Conservation (phyloP, 2,113 vertebrate genomes). For the Peucedramus taeniatus region DNA sequence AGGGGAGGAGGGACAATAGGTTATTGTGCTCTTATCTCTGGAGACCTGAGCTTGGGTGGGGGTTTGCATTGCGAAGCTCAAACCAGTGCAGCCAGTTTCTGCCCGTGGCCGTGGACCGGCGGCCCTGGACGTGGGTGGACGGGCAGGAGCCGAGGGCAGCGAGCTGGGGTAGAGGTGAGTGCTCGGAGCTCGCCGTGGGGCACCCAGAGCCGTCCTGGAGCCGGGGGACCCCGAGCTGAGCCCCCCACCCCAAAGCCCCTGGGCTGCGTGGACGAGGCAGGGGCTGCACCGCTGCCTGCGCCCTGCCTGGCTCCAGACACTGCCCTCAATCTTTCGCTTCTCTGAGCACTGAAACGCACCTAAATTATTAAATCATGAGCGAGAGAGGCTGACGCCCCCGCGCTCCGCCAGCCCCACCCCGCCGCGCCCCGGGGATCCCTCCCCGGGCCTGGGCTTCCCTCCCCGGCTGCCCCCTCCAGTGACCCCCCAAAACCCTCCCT, state of each 20-base stretch:
- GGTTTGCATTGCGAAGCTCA: slow-evolving; percentile 9
- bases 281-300: not conserved
- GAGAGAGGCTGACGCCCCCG: not conserved
- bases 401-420: not conserved
- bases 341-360: slow-evolving; percentile 15
- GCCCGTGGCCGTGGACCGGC: not conserved
- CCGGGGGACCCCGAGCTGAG: not conserved
- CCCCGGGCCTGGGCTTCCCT: not conserved
- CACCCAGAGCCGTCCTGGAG: not conserved
- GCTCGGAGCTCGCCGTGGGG: not conserved
- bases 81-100: slow-evolving; percentile 34
- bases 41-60: slow-evolving; percentile 47
- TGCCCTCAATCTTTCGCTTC: slow-evolving; percentile 50
- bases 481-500: not conserved
- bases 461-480: not conserved
- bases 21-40: slow-evolving; percentile 63
- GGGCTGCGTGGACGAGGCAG: not conserved
- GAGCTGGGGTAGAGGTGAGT: not conserved
- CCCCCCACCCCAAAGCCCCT: not conserved
- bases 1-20: slow-evolving; percentile 51
- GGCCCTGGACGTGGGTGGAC: not conserved
- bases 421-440: not conserved
- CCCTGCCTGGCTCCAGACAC: not conserved
- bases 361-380: slow-evolving; percentile 13
- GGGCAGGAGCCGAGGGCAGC: not conserved